Evolutionary conservation across 2,113 vertebrate genomes (phyloP).

Genomic region (Lipophrys pholis): DNA sequence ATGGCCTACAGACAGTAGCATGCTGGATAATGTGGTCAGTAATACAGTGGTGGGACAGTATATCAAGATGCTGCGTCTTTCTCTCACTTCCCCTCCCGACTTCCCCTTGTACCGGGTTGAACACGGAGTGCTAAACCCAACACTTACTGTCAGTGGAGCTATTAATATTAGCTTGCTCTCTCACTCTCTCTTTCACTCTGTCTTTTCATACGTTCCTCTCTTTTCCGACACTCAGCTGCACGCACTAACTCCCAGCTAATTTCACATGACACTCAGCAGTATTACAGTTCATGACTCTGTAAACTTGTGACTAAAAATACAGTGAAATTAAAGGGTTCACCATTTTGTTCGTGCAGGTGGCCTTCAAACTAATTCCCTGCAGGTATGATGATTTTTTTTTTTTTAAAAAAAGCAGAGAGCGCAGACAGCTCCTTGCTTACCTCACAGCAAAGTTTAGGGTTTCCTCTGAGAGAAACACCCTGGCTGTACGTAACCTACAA

Average conservation of each 20-base stretch:
- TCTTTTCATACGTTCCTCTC: conserved; percentile 39
- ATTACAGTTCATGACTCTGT: background rate
- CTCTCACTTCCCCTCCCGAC: conserved; percentile 85
- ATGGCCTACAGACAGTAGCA: conserved; percentile 57
- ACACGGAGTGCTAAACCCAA: conserved; percentile 81
- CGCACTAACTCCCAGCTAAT: conserved; percentile 12
- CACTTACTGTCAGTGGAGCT: conserved; percentile 83
- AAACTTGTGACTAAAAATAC: background rate
- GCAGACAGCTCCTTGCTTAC: no score
- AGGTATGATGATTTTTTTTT: no score
- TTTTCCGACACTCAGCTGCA: conserved; percentile 40
- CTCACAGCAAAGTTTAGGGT: conserved; percentile 31
- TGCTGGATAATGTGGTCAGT: conserved; percentile 74
- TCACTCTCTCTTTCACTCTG: conserved; percentile 50
- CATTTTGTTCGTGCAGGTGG: no score
- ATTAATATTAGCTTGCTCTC: conserved; percentile 80
- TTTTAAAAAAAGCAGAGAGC: no score
- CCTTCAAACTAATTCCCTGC: no score
- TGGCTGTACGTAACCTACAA: conserved; percentile 34
- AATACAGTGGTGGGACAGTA: conserved; percentile 77
- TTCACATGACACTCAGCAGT: background rate
- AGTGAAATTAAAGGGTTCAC: background rate
- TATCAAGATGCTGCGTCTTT: conserved; percentile 77
- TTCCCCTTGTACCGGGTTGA: conserved; percentile 83
- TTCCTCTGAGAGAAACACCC: background rate